These are phyloP conservation scores for Notolabrus celidotus DNA, from an alignment of 2,797 vertebrate genomes.

Conservation along the genomic window DNA sequence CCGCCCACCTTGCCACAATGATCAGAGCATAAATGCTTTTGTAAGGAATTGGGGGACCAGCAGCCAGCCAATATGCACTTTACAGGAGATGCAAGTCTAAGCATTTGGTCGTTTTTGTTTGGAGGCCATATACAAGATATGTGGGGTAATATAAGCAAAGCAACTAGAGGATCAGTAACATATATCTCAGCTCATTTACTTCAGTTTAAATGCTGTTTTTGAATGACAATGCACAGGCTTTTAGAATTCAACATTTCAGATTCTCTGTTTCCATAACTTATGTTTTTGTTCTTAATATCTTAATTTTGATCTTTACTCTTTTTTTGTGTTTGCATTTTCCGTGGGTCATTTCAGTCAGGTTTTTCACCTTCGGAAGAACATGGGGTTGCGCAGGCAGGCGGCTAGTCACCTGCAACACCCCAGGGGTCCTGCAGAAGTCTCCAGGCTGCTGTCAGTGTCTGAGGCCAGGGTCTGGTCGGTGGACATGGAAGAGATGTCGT, in stretches of 20 bases:
- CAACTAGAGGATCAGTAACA: constrained; percentile 95
- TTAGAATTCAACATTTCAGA: constrained; percentile 79
- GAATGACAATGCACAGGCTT: constrained; percentile 91
- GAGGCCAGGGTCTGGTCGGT: constrained; percentile 99
- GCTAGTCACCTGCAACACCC: constrained; percentile 99
- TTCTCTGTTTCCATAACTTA: constrained; percentile 74
- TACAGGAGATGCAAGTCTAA: constrained; percentile 86
- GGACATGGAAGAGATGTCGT: constrained; percentile 99
- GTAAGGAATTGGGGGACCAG: constrained; percentile 82
- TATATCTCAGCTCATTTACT: constrained; percentile 88
- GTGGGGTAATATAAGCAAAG: constrained; percentile 94
- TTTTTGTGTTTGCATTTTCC: constrained; percentile 43
- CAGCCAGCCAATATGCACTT: constrained; percentile 91
- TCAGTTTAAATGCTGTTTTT: constrained; percentile 81
- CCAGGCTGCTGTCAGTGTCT: constrained; percentile 99
- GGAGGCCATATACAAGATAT: constrained; percentile 87
- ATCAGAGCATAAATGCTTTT: constrained; percentile 84
- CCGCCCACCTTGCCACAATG: constrained; percentile 91
- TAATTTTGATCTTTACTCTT: constrained; percentile 59
- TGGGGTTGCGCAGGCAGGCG: constrained; percentile 99
- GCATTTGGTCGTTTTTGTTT: constrained; percentile 75
- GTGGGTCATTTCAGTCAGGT: constrained; percentile 44
- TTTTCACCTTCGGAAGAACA: constrained; percentile 98
- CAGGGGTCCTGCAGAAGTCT: constrained; percentile 98
- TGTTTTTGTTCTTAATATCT: constrained; percentile 73